phyloP scores from a whole-genome alignment of 2,797 vertebrate genomes.

The Acridotheres tristis region DNA sequence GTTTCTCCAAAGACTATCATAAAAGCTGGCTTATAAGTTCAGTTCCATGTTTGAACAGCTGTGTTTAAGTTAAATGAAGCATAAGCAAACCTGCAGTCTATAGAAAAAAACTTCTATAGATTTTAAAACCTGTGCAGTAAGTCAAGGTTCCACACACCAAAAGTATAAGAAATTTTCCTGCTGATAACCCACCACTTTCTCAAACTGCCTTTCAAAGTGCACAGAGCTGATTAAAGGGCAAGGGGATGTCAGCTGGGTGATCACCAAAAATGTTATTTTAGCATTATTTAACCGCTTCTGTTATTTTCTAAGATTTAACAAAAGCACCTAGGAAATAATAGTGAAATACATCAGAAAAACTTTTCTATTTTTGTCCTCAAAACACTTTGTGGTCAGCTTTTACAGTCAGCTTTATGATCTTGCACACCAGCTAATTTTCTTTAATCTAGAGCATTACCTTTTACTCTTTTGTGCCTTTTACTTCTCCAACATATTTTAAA shows the following conservation, averaged over 20 bases:
- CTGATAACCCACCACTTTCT: background rate
- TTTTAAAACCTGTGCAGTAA: background rate
- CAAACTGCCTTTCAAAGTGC: background rate
- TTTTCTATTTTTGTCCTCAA: background rate
- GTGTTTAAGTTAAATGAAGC: conserved; percentile 44
- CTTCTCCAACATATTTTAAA: background rate
- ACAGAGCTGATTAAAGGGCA: background rate
- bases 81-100: background rate
- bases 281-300: background rate
- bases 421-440: background rate
- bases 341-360: background rate
- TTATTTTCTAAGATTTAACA: background rate
- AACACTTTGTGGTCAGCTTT: background rate
- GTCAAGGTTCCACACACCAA: background rate
- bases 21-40: background rate
- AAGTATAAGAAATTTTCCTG: background rate
- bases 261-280: background rate
- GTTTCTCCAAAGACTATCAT: background rate
- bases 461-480: background rate
- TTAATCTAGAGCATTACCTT: background rate
- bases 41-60: background rate
- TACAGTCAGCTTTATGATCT: background rate
- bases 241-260: background rate
- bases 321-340: background rate
- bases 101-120: background rate